Evolutionary conservation across 2,113 vertebrate genomes (phyloP), one percentile per base, ranked within the genome.

Genomic region (Phalacrocorax pelagicus): DNA sequence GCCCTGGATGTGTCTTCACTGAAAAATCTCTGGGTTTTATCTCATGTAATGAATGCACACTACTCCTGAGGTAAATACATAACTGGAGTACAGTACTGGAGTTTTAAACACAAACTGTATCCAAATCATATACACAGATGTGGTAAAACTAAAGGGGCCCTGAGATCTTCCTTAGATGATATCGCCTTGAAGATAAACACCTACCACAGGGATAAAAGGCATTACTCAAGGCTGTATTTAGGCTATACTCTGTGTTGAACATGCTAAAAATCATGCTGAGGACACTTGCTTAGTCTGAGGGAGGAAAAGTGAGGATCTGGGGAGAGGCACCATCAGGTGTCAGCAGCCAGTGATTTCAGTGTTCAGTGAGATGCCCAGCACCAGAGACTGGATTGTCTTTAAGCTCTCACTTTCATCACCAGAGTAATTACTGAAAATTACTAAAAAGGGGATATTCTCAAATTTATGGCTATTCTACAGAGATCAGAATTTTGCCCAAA

Each of bases 171-270:
- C 20, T 93, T 30, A 69, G 42, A 49, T 0, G 1, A 10, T 0
- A 0, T 16, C 2, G 7, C 23, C 26, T 18, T 8, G 1, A 42
- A 81, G 34, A 1, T 59, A 42, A 49, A 71, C 23, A 6, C 4
- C 7, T 80, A 19, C 26, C 21, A 44, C 46, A 70, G 16, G 14
- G 24, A 51, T 47, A 34, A 71, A 83, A 63, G 38, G 21, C 16
- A 14, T 55, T 66, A 52, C 22, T 59, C 22, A n/a, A 54, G 32
- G n/a, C 23, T 72, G 38, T 58, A 24, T 32, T 92, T 66, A 63
- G 59, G 22, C 46, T 59, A 23, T 19, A 14, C 65, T 87, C n/a
- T 40, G 21, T 2, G 0, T 38, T 5, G 3, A 57, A n/a, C 20
- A 12, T 27, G 51, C 10, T 7, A 65, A 75, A 82, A 85, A 29